Percentiles rank a stretch among this genome's conserved stretches.
Evolutionary conservation across 2,113 vertebrate species (phyloP).

Genomic region (Sturnira hondurensis): DNA sequence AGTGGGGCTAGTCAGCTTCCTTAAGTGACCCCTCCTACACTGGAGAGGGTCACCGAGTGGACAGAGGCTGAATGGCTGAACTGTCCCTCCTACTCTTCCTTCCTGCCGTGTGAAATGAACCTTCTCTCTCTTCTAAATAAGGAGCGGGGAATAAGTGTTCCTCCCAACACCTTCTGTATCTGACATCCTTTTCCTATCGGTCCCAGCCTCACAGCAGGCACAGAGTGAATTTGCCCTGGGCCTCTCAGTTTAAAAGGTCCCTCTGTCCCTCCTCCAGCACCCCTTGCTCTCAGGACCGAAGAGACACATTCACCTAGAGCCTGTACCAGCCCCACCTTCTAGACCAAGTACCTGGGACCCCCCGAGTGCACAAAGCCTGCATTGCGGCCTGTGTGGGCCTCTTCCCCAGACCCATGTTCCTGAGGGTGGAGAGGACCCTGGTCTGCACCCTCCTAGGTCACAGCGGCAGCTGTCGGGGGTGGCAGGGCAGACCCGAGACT

Average conservation of each 20-base stretch:
- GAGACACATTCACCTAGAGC: neutral
- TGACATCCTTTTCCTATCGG: neutral
- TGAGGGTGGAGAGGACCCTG: neutral
- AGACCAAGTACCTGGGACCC: neutral
- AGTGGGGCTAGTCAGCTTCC: neutral
- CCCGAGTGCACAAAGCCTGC: neutral
- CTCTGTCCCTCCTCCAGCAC: neutral
- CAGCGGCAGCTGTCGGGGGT: neutral
- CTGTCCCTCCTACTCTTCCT: neutral
- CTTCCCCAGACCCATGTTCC: neutral
- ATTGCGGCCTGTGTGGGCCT: accelerated
- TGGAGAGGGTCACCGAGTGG: neutral
- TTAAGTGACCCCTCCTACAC: neutral
- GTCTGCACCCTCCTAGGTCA: neutral
- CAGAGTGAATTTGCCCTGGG: neutral
- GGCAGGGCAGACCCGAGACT: neutral
- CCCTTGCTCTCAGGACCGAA: neutral
- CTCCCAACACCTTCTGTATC: neutral
- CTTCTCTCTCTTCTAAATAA: neutral
- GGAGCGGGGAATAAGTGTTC: neutral
- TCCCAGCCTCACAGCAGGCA: neutral
- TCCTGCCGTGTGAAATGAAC: neutral
- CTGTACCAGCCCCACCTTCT: neutral
- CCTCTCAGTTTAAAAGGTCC: neutral
- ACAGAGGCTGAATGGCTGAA: neutral